Base-by-base conservation (phyloP, 2,797 vertebrate genomes). In the Cyclura pinguis region DNA sequence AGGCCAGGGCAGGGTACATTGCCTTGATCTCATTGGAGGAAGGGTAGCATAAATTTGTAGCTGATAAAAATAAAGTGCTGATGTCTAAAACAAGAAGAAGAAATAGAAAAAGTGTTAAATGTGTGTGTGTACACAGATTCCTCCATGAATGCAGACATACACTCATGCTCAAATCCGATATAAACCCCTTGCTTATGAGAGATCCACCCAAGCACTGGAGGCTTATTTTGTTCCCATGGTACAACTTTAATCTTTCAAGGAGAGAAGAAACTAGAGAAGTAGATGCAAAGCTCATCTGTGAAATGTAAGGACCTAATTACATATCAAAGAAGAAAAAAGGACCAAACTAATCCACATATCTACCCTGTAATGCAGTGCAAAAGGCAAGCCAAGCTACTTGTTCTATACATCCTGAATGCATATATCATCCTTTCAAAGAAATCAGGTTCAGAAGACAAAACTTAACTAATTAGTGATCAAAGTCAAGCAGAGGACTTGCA, bases 261-360 rank as follows among this genome's bases (percentile, higher is more conserved):
- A 27, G 38, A 92, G 86, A 89, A 90, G 4, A 94, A 80, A 89
- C 16, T 76, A 91, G 18, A 72, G 90, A 95, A 89, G 27, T 64
- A 88, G 93, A 93, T 93, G 62, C 88, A 88, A 93, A 94, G 22
- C 81, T 57, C 92, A 24, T 72, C 38, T 91, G 32, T 86, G 91
- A 95, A 94, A 91, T 47, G 6, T 76, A 90, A 92, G 27, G 8
- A 72, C 55, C 85, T 95, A 92, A 94, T 89, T 95, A 73, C 52
- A 59, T 84, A 90, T 85, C 1, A 35, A 93, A 90, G 73, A 83
- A 89, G n/a, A 92, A 80, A 67, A 73, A 78, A 14, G 24, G 1
- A 50, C 18, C 22, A 9, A 1, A 90, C 93, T 80, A 94, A 93
- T 92, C 73, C 59, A 84, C 52, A 93, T 92, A 85, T 87, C 59